Conservation (phyloP, 92 coral and sea anemone species). For the Phenganax subtilis region DNA sequence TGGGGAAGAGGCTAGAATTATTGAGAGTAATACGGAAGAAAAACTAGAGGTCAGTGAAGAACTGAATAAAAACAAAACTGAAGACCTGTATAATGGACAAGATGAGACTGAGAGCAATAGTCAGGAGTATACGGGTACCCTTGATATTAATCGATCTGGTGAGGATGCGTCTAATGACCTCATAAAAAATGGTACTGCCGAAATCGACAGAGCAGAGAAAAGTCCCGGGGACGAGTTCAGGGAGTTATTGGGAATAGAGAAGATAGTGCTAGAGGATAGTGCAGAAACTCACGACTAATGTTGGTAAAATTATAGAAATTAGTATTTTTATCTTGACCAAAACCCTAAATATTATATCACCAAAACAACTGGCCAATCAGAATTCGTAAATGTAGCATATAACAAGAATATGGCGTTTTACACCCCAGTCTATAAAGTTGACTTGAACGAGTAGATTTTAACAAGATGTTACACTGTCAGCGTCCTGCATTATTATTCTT, state of each 20-base stretch:
- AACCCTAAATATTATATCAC: no score
- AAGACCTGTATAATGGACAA: background rate
- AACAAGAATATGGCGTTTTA: no score
- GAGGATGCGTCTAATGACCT: background rate
- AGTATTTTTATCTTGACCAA: no score
- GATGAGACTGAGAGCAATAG: background rate
- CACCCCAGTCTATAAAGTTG: no score
- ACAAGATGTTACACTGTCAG: no score
- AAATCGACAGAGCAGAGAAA: slow-evolving; percentile 27
- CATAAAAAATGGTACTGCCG: background rate
- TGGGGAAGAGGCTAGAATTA: slow-evolving; percentile 13
- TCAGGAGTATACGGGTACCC: background rate
- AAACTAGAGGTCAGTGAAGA: background rate
- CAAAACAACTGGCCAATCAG: no score
- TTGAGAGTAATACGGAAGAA: background rate
- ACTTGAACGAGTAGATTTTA: no score
- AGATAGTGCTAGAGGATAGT: slow-evolving; percentile 1
- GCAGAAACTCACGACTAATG: slow-evolving; percentile 6
- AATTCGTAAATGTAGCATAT: no score
- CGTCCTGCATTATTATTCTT: no score
- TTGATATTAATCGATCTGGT: background rate
- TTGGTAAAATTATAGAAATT: background rate
- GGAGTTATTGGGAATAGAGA: slow-evolving; percentile 1
- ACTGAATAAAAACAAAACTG: background rate
- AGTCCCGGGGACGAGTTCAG: slow-evolving; percentile 52